Conservation (phyloP, 2,797 vertebrate genomes). For the Chiloscyllium punctatum region DNA sequence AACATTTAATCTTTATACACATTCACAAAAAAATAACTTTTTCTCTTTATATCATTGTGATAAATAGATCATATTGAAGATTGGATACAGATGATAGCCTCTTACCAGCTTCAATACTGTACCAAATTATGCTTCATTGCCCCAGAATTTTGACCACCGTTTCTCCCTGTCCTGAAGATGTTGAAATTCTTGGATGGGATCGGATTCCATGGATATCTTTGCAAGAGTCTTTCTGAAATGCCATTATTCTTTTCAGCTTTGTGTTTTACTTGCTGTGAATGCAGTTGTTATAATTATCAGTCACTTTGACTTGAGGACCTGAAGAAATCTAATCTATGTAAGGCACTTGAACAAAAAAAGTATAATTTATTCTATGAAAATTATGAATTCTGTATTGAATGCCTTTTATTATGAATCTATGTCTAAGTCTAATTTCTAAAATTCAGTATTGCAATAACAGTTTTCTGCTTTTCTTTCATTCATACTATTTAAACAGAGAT, state of each 20-base stretch:
- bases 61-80: not conserved
- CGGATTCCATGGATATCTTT: not conserved
- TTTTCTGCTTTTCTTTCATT: not conserved
- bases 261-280: not conserved
- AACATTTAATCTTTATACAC: not conserved
- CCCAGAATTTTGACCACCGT: not conserved
- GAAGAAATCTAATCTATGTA: not conserved
- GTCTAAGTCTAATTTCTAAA: not conserved
- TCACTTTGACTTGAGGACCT: not conserved
- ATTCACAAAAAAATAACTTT: not conserved
- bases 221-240: not conserved
- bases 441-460: not conserved
- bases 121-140: not conserved
- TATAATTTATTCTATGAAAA: not conserved
- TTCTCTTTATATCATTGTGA: not conserved
- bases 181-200: not conserved
- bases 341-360: not conserved
- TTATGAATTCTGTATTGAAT: not conserved
- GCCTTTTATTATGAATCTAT: not conserved
- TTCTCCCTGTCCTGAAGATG: not conserved
- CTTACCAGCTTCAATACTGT: not conserved
- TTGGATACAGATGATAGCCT: constrained; percentile 3
- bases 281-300: not conserved
- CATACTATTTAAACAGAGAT: constrained; percentile 4
- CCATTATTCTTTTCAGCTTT: not conserved